Conservation (phyloP, 2,888 invertebrate genomes). For the Lasioglossum malachurum region DNA sequence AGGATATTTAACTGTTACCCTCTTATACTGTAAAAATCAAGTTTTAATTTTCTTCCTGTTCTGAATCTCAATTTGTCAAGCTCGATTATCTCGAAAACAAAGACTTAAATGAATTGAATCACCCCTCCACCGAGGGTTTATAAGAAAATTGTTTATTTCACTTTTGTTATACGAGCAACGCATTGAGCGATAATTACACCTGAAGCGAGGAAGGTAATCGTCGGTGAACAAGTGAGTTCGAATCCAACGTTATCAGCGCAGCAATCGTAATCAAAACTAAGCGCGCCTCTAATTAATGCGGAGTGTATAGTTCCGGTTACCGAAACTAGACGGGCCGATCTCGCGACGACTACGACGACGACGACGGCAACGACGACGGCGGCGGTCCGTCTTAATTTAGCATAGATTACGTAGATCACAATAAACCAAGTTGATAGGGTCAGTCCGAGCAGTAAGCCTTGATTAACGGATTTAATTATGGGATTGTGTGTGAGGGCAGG, state of each 20-base stretch:
- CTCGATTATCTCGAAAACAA: background rate
- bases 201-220: background rate
- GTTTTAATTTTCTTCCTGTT: too few species aligned
- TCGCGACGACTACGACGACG: constrained; percentile 67
- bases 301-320: constrained; percentile 60
- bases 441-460: constrained; percentile 83
- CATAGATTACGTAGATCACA: constrained; percentile 84
- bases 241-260: background rate
- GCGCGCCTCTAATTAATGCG: constrained; percentile 63
- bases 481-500: constrained; percentile 79
- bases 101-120: too few species aligned
- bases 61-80: too few species aligned
- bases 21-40: too few species aligned
- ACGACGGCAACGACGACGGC: constrained; percentile 70
- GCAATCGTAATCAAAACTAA: constrained; percentile 59
- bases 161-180: background rate
- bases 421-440: constrained; percentile 85
- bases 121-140: too few species aligned
- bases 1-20: too few species aligned
- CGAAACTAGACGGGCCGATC: constrained; percentile 71
- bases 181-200: background rate
- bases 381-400: constrained; percentile 83
- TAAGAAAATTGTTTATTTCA: background rate
- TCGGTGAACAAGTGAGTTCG: background rate
- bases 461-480: constrained; percentile 85